These are phyloP conservation scores for Caenorhabditis macrosperma DNA, from an alignment of 2,888 invertebrate genomes.

Conservation along the genomic window DNA sequence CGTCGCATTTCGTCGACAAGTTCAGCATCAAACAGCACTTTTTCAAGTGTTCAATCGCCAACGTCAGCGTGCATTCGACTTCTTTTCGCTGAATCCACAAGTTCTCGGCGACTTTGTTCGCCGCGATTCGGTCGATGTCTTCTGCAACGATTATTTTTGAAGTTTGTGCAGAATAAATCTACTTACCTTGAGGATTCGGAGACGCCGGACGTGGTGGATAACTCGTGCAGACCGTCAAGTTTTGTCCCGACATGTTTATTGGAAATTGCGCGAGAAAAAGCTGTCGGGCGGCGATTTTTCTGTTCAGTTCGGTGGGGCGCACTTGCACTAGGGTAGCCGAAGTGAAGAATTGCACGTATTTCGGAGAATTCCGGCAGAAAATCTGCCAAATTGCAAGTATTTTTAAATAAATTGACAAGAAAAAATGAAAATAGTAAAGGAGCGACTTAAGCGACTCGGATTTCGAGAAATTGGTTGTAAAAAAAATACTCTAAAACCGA, in stretches of 20 bases:
- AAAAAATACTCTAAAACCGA: too few species aligned
- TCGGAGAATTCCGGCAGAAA: too few species aligned
- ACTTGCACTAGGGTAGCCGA: constrained; percentile 5
- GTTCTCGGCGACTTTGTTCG: constrained; percentile 5
- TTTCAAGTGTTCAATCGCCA: constrained; percentile 49
- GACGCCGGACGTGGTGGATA: constrained; percentile 33
- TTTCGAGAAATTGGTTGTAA: too few species aligned
- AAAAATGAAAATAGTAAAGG: too few species aligned
- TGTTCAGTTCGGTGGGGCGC: constrained; percentile 11
- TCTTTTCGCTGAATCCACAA: constrained; percentile 36
- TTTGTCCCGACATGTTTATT: constrained; percentile 15
- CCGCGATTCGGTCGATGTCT: not conserved
- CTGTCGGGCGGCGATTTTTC: constrained; percentile 18
- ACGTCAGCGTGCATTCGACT: constrained; percentile 15
- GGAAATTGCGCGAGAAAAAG: not conserved
- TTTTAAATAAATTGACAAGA: too few species aligned
- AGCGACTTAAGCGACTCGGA: too few species aligned
- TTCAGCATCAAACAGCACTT: constrained; percentile 68
- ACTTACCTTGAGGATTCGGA: constrained; percentile 37
- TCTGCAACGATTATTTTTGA: constrained; percentile 5
- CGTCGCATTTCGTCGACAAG: constrained; percentile 68
- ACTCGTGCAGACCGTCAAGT: constrained; percentile 17
- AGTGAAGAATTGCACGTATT: too few species aligned
- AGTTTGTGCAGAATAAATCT: not conserved
- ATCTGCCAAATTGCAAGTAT: too few species aligned